phyloP scores from a whole-genome alignment of 2,113 vertebrate species.

The Zootoca vivipara region DNA sequence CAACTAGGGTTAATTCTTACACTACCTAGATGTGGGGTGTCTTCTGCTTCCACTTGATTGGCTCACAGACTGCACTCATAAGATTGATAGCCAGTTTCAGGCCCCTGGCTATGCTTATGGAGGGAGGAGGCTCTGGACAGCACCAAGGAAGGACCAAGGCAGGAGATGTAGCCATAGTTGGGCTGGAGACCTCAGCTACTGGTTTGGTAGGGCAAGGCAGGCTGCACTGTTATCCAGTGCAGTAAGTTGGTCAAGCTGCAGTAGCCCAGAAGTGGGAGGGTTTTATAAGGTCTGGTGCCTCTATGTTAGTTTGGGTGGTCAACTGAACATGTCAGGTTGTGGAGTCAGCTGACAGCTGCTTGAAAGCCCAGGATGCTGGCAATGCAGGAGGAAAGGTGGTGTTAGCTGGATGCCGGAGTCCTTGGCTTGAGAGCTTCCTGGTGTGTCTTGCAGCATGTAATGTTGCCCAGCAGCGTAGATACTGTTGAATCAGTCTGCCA shows the following conservation, averaged over 20 bases:
- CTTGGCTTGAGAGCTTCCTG: neutral
- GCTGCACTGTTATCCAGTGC: neutral
- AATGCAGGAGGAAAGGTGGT: neutral
- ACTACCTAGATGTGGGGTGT: neutral
- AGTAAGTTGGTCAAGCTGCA: neutral
- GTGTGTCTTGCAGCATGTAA: neutral
- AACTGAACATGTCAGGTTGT: neutral
- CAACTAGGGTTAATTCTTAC: neutral
- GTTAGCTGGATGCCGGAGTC: neutral
- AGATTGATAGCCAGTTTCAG: neutral
- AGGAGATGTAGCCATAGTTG: too few species aligned
- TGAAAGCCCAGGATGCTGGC: neutral
- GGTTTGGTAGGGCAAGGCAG: neutral
- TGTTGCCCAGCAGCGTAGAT: neutral
- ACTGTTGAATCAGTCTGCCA: too few species aligned
- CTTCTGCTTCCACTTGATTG: too few species aligned
- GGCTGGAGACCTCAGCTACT: neutral
- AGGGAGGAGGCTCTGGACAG: too few species aligned
- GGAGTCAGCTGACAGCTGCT: neutral
- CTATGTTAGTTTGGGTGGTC: neutral
- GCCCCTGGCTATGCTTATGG: too few species aligned
- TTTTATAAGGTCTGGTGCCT: neutral
- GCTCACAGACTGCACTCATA: too few species aligned
- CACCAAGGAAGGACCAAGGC: too few species aligned
- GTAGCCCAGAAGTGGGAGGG: neutral